These are phyloP conservation scores for Drosophila ochracea DNA, from an alignment of 2,888 invertebrate species.

Conservation along the genomic window DNA sequence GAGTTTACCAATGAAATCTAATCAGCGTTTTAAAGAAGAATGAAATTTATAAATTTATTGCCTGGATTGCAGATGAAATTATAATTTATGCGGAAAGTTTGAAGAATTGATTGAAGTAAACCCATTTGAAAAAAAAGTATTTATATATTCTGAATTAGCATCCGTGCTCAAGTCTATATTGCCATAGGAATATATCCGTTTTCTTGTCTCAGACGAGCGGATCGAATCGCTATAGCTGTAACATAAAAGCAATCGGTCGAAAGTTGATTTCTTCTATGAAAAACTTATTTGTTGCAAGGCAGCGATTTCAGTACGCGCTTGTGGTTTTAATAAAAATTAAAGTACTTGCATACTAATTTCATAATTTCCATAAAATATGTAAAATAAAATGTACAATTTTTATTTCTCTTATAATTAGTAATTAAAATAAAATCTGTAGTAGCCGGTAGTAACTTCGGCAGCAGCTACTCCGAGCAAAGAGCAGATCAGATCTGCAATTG, in stretches of 20 bases:
- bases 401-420: neutral
- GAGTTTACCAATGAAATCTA: neutral
- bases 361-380: neutral
- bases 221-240: too few relatives aligned
- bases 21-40: neutral
- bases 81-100: neutral
- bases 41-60: neutral
- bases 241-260: neutral
- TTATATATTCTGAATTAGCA: neutral
- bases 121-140: neutral
- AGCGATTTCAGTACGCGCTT: too few relatives aligned
- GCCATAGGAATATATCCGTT: neutral
- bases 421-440: neutral
- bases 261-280: neutral
- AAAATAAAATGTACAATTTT: neutral
- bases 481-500: neutral
- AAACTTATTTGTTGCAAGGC: neutral
- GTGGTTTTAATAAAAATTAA: neutral
- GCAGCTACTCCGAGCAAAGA: neutral
- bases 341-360: neutral
- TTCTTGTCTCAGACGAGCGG: neutral
- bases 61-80: neutral
- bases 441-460: neutral
- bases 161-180: accelerated
- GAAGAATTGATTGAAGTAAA: neutral